Base-by-base conservation (phyloP, 2,113 vertebrate species). In the Tricholaema leucomelas region DNA sequence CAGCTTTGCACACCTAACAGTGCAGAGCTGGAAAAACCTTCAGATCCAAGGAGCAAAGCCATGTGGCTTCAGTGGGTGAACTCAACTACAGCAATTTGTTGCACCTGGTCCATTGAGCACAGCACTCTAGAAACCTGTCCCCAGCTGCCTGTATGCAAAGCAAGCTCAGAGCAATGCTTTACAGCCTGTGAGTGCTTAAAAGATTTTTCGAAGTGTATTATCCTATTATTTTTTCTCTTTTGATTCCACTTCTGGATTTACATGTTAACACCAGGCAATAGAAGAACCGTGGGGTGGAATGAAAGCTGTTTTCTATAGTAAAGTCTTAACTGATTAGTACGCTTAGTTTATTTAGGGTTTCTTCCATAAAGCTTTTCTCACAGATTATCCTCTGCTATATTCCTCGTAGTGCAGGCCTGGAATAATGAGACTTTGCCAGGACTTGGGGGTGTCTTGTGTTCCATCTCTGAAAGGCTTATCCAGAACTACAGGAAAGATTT, bases 191-290 rank as follows among this genome's bases (percentile, higher is more conserved):
- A 48, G 27, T 79, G 13, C 52, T 91, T 87, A 73, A 55, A 91
- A 89, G 36, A 84, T 69, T 93, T 79, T 92, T 40, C 48, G 63
- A 86, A 87, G n/a, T 56, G 33, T 86, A 65, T 88, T 84, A 73
- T 36, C 0, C 0, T 76, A n/a, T 54, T 85, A 56, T 74, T 85
- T 89, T 44, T 44, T 87, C 77, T 87, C 1, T 40, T 75, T 90
- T 87, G 78, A 66, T 75, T 92, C 42, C 20, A 90, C 18, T 63
- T 65, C 28, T 67, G 64, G 38, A 80, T 94, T 94, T 87, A 59
- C 18, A 17, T 56, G n/a, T 38, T 74, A 92, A 55, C 36, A 81
- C 24, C 31, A 92, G 44, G 42, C 30, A 86, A 61, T 8, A 64
- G 38, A 75, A 88, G 19, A 75, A 42, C 8, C 35, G 36, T 64